A percentile compares a stretch with the other conserved stretches of the same genome.
Conservation (phyloP, 2,113 vertebrate genomes). For the Scolopax mira region DNA sequence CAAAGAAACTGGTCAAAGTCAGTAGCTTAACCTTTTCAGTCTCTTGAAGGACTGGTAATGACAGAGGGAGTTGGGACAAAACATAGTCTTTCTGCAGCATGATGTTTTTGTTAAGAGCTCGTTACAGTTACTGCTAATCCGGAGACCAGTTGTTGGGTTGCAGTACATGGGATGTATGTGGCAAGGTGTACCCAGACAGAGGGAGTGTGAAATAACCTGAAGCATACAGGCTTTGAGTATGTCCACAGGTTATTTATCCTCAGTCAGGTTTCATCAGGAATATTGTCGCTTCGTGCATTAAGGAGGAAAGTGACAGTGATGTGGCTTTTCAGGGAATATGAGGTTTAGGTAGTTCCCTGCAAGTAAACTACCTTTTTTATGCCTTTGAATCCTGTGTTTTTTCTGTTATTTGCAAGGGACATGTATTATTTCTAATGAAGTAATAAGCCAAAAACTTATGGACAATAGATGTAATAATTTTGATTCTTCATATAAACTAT, state of each 20-base stretch:
- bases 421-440: neutral
- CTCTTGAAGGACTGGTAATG: neutral
- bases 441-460: neutral
- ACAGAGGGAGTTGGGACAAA: neutral
- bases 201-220: neutral
- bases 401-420: neutral
- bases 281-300: neutral
- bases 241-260: neutral
- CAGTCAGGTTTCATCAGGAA: neutral
- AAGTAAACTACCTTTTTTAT: neutral
- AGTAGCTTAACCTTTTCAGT: neutral
- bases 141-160: neutral
- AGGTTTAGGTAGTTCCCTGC: neutral
- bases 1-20: neutral
- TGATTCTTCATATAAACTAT: neutral
- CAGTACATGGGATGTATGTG: fast-evolving
- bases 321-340: neutral
- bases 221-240: neutral
- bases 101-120: neutral
- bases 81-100: neutral
- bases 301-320: neutral
- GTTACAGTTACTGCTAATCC: neutral
- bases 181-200: neutral
- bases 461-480: neutral
- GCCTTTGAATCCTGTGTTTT: neutral